A percentile compares a stretch with the other conserved stretches of the same genome.
These are phyloP conservation scores for Leptopilina myrica DNA, from an alignment of 2,888 invertebrate species.

Conservation along the genomic window DNA sequence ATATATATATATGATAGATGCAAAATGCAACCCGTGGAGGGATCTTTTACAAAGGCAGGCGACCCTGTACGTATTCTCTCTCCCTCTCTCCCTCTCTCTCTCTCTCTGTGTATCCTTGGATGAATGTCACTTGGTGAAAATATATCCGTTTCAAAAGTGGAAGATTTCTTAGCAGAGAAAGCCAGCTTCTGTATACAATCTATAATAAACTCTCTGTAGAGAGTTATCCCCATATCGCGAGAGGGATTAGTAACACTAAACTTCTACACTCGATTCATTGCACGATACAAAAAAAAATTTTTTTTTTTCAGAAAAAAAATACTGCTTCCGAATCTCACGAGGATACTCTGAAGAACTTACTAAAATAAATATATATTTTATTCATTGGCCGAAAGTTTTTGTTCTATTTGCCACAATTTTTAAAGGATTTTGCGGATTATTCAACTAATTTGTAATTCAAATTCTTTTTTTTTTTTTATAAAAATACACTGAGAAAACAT, in stretches of 20 bases:
- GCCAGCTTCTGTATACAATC: slow-evolving; percentile 10
- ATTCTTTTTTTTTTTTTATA: too few relatives aligned
- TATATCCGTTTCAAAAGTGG: slow-evolving; percentile 74
- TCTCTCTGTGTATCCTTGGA: slow-evolving; percentile 54
- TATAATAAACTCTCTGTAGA: background rate
- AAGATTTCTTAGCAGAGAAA: slow-evolving; percentile 49
- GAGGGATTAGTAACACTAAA: slow-evolving; percentile 66
- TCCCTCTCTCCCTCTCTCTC: background rate
- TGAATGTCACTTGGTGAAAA: slow-evolving; percentile 73
- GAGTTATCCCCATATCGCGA: slow-evolving; percentile 48
- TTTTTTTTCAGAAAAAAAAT: background rate
- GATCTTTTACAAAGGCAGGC: slow-evolving; percentile 75
- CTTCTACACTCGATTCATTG: slow-evolving; percentile 49
- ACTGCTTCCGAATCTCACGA: slow-evolving; percentile 46
- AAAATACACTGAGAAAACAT: too few relatives aligned
- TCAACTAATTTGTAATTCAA: too few relatives aligned
- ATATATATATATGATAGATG: slow-evolving; percentile 61
- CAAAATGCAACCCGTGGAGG: slow-evolving; percentile 70
- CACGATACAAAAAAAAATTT: background rate
- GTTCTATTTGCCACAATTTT: too few relatives aligned
- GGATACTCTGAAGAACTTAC: slow-evolving; percentile 45
- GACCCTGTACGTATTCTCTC: slow-evolving; percentile 51
- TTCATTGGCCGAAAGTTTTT: too few relatives aligned
- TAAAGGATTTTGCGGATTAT: too few relatives aligned
- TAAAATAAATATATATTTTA: too few relatives aligned